Evolutionary conservation across 35 echinoderm and acorn worm genomes (phyloP).

Genomic region (Heliocidaris erythrogramma): DNA sequence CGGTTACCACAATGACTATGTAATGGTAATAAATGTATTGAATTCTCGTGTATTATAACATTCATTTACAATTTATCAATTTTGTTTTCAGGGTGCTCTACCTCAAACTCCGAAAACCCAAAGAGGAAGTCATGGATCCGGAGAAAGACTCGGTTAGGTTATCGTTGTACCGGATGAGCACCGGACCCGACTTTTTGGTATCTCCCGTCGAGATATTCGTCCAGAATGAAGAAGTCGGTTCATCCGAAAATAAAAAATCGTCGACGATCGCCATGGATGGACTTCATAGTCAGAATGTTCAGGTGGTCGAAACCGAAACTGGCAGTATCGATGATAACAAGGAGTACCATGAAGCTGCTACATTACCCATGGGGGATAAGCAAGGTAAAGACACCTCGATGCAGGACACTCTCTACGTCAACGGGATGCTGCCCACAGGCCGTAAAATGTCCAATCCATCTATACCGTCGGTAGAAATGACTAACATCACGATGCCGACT

Average conservation of each 20-base stretch:
- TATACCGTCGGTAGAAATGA: background rate
- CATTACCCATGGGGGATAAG: background rate
- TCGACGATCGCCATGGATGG: background rate
- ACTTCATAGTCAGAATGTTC: background rate
- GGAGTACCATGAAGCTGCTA: background rate
- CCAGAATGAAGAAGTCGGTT: background rate
- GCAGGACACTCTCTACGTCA: background rate
- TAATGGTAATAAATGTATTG: too few relatives aligned
- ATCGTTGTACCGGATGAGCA: background rate
- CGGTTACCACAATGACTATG: too few relatives aligned
- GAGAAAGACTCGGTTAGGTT: background rate
- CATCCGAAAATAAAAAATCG: background rate
- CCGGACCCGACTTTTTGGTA: background rate
- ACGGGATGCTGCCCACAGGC: background rate
- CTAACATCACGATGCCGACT: background rate
- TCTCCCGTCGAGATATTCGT: background rate
- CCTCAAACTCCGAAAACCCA: background rate
- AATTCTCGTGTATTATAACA: too few relatives aligned
- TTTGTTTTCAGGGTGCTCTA: background rate
- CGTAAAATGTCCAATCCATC: background rate
- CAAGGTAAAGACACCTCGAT: background rate
- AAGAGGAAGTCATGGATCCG: background rate
- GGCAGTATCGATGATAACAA: background rate
- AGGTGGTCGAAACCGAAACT: background rate
- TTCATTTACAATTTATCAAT: too few relatives aligned